Evolutionary conservation across 2,113 vertebrate genomes (phyloP), one percentile per base, ranked within the genome.

Genomic region (Callocephalon fimbriatum): DNA sequence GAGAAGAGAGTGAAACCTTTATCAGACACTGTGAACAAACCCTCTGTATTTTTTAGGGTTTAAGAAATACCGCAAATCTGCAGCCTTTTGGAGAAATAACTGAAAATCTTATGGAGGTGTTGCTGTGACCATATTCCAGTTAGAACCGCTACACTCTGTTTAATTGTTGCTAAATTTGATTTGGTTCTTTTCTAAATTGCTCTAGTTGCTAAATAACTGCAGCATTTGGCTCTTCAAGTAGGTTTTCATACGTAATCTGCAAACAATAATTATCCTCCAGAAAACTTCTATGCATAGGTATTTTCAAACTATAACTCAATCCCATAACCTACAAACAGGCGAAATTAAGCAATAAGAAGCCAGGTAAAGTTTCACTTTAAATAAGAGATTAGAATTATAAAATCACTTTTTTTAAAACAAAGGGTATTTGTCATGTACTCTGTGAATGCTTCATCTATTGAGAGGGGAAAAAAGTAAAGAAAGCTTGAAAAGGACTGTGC

Each of bases 11-110:
- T 7, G 1, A 61, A 9, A 37, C 48, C 17, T 17, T 56, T 35
- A 68, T 22, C 21, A 74, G 14, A 76, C 12, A 42, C 20, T 0
- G 0, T 3, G 42, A 71, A 56, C 15, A 76, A 74, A 17, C 1
- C 0, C 12, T 7, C 2, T 44, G 11, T 37, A 17, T 29, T 79
- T 93, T 93, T 81, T 67, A 70, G 11, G 17, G n/a, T 74, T 32
- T 56, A 86, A 72, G 7, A 32, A 62, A 72, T 12, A 47, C 9
- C 7, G 12, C 14, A 79, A 48, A 88, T 22, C 9, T 56, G n/a
- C 29, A 31, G 26, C 38, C 38, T 86, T 90, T 26, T 31, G 18
- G 38, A 6, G 29, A 27, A 54, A 45, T 7, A 71, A 32, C 12
- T 53, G 3, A 71, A 74, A 35, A 62, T 45, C 8, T 68, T 72